Percentiles rank a stretch among this genome's conserved stretches.
These are phyloP conservation scores for Pocillopora verrucosa DNA, from an alignment of 64 coral and sea anemone species.

Conservation along the genomic window DNA sequence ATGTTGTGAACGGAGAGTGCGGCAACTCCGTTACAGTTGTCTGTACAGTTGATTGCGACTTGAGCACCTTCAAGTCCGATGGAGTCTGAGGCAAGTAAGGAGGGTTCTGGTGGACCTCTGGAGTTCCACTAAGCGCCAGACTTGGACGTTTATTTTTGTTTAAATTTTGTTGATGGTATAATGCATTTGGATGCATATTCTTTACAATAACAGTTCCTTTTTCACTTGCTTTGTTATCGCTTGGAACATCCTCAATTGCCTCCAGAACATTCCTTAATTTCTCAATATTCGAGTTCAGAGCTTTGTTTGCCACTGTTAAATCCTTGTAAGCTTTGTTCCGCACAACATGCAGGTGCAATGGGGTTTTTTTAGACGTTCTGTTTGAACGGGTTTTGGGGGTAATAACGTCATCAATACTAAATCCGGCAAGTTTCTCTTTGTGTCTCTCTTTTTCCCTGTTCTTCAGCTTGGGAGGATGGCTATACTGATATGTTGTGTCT, in stretches of 20 bases:
- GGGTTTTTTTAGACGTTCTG: neutral
- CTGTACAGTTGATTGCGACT: neutral
- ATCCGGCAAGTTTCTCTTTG: neutral
- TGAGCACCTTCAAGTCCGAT: neutral
- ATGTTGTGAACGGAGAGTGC: neutral
- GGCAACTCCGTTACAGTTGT: neutral
- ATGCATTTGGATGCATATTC: neutral
- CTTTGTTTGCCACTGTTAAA: conserved; percentile 11
- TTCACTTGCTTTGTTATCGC: neutral
- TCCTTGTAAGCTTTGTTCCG: conserved; percentile 5
- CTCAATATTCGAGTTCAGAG: conserved; percentile 21
- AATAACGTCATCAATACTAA: neutral
- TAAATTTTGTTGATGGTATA: neutral
- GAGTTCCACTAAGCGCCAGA: neutral
- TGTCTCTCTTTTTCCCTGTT: neutral
- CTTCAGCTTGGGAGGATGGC: neutral
- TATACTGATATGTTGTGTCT: neutral
- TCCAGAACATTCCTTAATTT: conserved; percentile 18
- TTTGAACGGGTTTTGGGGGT: neutral
- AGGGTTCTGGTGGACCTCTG: neutral
- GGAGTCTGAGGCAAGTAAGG: neutral
- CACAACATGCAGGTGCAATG: neutral
- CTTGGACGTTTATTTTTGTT: neutral
- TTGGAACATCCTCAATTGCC: neutral
- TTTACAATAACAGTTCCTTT: neutral